Base-by-base conservation (phyloP, 1,140 invertebrate species). In the Saccostrea echinata region DNA sequence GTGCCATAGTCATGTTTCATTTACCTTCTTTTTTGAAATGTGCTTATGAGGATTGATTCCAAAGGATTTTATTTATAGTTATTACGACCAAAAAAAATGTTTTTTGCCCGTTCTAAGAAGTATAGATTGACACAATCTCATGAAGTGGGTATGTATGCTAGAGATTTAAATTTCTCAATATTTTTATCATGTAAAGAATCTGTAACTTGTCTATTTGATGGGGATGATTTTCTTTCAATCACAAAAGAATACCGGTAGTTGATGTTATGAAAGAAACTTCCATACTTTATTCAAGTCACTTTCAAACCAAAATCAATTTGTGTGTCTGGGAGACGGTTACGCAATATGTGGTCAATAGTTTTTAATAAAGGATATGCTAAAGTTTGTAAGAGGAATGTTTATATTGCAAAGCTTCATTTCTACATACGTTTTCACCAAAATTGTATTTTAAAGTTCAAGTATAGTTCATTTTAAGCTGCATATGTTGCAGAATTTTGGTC, bases 111-210 rank as follows among this genome's bases (percentile, higher is more conserved):
- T 30, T 35, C 68, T 16, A 76, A 76, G 27, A 76, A 76, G 68
- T 76, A 76, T 27, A 76, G 27, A 27, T 76, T 76, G 27, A 76
- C 68, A 76, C 68, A 76, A 27, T 76, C 68, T 33, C 68, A 30
- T 30, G 68, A 76, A 27, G 13, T 76, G 27, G 68, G 68, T 76
- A 76, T 33, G 68, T 76, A 76, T 76, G 30, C 30, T 30, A 30
- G 68, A 76, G 68, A 76, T 76, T 76, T 76, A 76, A 35, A 76
- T 30, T 30, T 33, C 11, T 30, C 30, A 30, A 76, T 16, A 30
- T 30, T 18, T 64, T 64, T 64, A 33, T 27, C 27, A 16, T 18
- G 16, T 76, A 30, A 64, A 64, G 24, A 64, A 64, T 64, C 57
- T 64, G 18, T 64, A 64, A 64, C 24, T 43, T 43, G 43, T 43